These are phyloP conservation scores for Philopotamus ludificatus DNA, from an alignment of 1,140 invertebrate species.

Conservation along the genomic window DNA sequence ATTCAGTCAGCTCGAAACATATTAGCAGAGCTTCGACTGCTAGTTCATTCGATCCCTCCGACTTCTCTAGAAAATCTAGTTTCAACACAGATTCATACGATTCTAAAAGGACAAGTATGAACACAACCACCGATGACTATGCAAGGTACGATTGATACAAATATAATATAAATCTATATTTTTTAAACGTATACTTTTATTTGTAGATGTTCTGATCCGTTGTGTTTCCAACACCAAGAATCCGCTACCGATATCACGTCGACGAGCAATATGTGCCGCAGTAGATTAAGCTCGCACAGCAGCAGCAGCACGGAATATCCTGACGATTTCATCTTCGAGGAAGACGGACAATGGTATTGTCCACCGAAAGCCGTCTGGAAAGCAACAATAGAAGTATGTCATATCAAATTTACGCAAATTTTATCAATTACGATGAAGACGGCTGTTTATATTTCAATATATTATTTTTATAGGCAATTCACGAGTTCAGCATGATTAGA, in stretches of 20 bases:
- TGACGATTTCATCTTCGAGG: conserved; percentile 51
- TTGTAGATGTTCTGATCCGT: conserved; percentile 35
- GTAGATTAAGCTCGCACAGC: conserved; percentile 41
- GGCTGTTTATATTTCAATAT: conserved; percentile 4
- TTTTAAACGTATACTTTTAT: neutral
- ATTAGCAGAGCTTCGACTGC: conserved; percentile 31
- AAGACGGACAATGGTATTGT: conserved; percentile 67
- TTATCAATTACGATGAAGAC: too few species aligned
- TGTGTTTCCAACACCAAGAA: conserved; percentile 29
- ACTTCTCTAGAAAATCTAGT: conserved; percentile 35
- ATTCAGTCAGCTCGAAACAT: conserved; percentile 24
- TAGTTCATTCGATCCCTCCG: conserved; percentile 27
- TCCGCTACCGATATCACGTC: conserved; percentile 20
- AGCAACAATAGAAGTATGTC: conserved; percentile 69
- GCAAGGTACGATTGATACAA: conserved; percentile 28
- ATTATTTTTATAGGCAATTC: conserved; percentile 62
- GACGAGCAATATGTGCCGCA: conserved; percentile 14
- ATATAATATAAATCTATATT: neutral
- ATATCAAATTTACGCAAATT: too few species aligned
- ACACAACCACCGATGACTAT: conserved; percentile 35
- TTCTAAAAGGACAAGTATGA: conserved; percentile 37
- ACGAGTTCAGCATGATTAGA: conserved; percentile 82
- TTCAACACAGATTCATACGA: conserved; percentile 36
- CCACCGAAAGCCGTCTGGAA: conserved; percentile 82
- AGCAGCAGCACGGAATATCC: conserved; percentile 52